Conservation (phyloP, 30 jellyfish, hydroid and myxozoan species). For the Cassiopea andromeda region DNA sequence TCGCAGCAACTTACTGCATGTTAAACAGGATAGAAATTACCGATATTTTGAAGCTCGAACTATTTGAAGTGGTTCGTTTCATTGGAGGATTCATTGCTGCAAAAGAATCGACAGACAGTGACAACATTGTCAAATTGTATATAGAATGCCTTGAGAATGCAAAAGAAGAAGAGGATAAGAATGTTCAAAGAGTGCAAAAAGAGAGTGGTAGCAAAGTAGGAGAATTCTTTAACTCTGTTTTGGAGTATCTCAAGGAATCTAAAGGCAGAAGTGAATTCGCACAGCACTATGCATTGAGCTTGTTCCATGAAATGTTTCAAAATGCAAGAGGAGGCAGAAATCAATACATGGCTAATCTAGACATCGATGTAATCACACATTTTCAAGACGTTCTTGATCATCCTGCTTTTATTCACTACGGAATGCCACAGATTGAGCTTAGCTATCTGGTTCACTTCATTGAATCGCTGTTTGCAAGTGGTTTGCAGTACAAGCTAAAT, state of each 20-base stretch:
- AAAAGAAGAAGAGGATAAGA: too few relatives aligned
- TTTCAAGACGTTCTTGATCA: constrained; percentile 8
- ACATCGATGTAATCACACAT: background rate
- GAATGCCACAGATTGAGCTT: constrained; percentile 3
- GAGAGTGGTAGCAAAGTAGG: background rate
- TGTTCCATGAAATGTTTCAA: constrained; percentile 7
- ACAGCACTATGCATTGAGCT: constrained; percentile 12
- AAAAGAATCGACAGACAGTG: background rate
- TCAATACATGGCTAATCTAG: background rate
- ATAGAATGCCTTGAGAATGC: background rate
- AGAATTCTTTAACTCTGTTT: background rate
- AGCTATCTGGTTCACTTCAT: background rate
- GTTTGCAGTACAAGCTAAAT: background rate
- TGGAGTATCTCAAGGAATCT: background rate
- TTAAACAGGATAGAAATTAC: background rate
- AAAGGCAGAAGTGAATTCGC: constrained; percentile 21
- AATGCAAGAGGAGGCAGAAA: background rate
- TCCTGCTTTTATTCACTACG: constrained; percentile 7
- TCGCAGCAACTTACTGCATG: constrained; percentile 20
- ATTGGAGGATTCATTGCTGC: constrained; percentile 19
- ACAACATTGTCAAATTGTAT: background rate
- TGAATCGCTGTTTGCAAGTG: background rate
- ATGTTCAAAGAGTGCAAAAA: too few relatives aligned
- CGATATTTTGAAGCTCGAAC: background rate
- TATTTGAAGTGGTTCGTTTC: background rate